Percentiles rank a stretch among this genome's conserved stretches.
Evolutionary conservation across 2,113 vertebrate genomes (phyloP).

Genomic region (Pluvianellus socialis): DNA sequence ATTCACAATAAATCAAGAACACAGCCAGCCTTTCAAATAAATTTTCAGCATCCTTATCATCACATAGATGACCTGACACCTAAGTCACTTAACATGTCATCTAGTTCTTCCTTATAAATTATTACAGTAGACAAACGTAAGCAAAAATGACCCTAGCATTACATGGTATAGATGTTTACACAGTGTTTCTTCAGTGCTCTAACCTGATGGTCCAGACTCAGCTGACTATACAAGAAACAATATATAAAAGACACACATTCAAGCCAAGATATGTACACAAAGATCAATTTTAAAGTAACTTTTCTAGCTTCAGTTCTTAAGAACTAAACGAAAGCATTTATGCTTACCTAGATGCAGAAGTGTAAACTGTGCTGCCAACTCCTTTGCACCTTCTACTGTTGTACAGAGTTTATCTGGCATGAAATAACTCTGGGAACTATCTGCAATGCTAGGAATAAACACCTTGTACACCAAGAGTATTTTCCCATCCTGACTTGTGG

Average conservation of each 20-base stretch:
- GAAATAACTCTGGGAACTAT: constrained; percentile 79
- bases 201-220: constrained; percentile 11
- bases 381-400: constrained; percentile 89
- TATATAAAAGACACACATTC: not conserved
- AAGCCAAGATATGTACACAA: not conserved
- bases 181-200: not conserved
- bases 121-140: not conserved
- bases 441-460: constrained; percentile 77
- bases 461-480: constrained; percentile 84
- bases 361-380: constrained; percentile 88
- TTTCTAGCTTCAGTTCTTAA: not conserved
- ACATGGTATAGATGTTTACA: not conserved
- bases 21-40: not conserved
- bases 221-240: not conserved
- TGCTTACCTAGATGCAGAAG: constrained; percentile 86
- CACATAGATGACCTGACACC: not conserved
- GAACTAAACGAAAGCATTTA: not conserved
- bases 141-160: not conserved
- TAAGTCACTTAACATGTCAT: not conserved
- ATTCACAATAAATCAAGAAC: not conserved
- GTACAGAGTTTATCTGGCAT: constrained; percentile 90
- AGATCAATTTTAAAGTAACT: not conserved
- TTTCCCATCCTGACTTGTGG: constrained; percentile 83
- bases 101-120: not conserved
- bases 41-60: not conserved